Percentiles rank a stretch among this genome's conserved stretches.
These are phyloP conservation scores for Tonatia bakeri DNA, from an alignment of 2,113 vertebrate genomes.

Conservation along the genomic window DNA sequence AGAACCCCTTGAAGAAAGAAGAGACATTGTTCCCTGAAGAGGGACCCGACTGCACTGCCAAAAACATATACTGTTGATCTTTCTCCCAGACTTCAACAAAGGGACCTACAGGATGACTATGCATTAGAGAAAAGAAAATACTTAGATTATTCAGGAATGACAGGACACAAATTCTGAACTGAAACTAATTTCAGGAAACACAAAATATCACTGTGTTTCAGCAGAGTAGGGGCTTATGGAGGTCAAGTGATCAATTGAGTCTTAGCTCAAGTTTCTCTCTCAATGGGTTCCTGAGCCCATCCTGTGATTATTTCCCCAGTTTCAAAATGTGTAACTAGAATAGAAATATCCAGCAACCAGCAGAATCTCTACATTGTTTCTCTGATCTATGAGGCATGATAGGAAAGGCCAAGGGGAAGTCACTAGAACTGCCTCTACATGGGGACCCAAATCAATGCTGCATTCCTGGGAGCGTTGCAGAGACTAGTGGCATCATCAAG, in stretches of 20 bases:
- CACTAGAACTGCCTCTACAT: background rate
- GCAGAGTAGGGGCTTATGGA: background rate
- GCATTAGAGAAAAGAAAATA: background rate
- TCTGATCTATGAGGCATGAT: background rate
- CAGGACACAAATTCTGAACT: background rate
- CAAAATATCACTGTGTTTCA: background rate
- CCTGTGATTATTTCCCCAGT: background rate
- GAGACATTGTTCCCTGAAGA: background rate
- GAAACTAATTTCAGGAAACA: background rate
- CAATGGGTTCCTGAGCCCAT: background rate
- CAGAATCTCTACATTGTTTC: background rate
- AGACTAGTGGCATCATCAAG: background rate
- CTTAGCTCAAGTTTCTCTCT: background rate
- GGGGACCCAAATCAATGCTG: background rate
- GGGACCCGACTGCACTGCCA: too few species aligned
- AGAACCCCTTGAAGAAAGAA: background rate
- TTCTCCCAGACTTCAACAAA: background rate
- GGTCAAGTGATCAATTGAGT: background rate
- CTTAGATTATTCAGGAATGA: background rate
- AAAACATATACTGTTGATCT: background rate
- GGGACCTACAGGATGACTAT: background rate
- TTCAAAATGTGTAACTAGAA: background rate
- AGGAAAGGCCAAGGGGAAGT: background rate
- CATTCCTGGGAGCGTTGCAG: background rate
- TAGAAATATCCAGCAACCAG: background rate